Percentiles rank a stretch among this genome's conserved stretches.
Conservation (phyloP, 2,113 vertebrate species). For the Sceloporus tristichus region DNA sequence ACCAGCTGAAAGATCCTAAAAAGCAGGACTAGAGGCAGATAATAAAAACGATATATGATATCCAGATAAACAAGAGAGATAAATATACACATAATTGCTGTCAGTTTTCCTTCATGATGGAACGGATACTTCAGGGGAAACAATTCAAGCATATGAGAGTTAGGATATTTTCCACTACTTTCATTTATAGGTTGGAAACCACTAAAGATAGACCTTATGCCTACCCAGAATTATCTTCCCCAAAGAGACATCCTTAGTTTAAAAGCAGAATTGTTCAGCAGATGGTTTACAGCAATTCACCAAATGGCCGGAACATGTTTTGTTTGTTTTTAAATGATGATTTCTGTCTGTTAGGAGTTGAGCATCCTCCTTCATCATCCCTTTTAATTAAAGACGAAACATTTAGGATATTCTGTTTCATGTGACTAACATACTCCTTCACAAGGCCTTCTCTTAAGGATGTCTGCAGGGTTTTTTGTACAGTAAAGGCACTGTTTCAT, state of each 20-base stretch:
- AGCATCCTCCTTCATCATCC: not conserved
- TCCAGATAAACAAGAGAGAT: not conserved
- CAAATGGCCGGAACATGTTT: not conserved
- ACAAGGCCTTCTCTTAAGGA: slow-evolving; percentile 4
- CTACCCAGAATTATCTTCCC: not conserved
- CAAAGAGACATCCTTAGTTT: not conserved
- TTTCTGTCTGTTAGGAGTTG: not conserved
- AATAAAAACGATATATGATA: not conserved
- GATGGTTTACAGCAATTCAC: not conserved
- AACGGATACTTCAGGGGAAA: not conserved
- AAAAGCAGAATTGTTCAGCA: not conserved
- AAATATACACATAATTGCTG: not conserved
- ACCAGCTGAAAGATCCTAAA: not conserved
- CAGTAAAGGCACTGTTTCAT: slow-evolving; percentile 18
- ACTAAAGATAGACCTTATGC: not conserved
- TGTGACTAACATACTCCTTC: not conserved
- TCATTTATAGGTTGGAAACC: not conserved
- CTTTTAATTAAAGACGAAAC: not conserved
- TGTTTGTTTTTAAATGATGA: not conserved
- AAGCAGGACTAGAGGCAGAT: not conserved
- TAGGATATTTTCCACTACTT: no score
- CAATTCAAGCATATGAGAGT: not conserved
- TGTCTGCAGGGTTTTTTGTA: not conserved
- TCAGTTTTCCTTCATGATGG: not conserved
- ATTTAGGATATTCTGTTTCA: not conserved